Conservation (phyloP, 1,140 invertebrate species). For the Drosophila lini region DNA sequence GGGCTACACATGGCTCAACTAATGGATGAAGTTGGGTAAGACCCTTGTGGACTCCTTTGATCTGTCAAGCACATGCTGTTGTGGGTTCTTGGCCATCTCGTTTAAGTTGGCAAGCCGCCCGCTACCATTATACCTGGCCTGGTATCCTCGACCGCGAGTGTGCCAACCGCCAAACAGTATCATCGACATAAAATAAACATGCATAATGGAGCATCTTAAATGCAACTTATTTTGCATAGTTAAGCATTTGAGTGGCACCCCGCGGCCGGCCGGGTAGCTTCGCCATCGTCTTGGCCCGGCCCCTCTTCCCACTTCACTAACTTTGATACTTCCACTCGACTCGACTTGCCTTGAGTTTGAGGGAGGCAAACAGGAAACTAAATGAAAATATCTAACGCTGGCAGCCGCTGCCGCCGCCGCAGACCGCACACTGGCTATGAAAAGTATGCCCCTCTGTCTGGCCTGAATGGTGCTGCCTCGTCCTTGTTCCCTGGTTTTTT, state of each 20-base stretch:
- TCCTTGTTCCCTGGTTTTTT: neutral
- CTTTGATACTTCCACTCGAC: conserved; percentile 81
- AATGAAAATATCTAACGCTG: conserved; percentile 81
- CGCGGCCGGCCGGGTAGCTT: conserved; percentile 1
- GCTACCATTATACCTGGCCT: conserved; percentile 28
- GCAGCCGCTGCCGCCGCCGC: conserved; percentile 38
- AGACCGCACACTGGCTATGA: conserved; percentile 67
- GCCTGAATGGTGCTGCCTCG: conserved; percentile 38
- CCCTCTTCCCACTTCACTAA: conserved; percentile 72
- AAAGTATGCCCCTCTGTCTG: conserved; percentile 64
- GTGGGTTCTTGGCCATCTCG: conserved; percentile 30
- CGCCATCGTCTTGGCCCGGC: conserved; percentile 8
- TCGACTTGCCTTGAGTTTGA: conserved; percentile 40
- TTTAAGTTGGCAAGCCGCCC: conserved; percentile 56
- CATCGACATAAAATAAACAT: conserved; percentile 80
- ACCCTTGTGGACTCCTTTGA: conserved; percentile 38
- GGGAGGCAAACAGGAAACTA: conserved; percentile 67
- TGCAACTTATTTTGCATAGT: conserved; percentile 83
- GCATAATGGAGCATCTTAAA: conserved; percentile 82
- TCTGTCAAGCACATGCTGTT: conserved; percentile 45
- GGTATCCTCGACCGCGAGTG: conserved; percentile 8
- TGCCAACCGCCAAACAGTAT: conserved; percentile 52
- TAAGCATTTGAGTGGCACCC: conserved; percentile 80
- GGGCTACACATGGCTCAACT: neutral
- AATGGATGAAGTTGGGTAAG: conserved; percentile 8